These are phyloP conservation scores for Cheilosia vulpina DNA, from an alignment of 2,888 invertebrate genomes.

Conservation along the genomic window DNA sequence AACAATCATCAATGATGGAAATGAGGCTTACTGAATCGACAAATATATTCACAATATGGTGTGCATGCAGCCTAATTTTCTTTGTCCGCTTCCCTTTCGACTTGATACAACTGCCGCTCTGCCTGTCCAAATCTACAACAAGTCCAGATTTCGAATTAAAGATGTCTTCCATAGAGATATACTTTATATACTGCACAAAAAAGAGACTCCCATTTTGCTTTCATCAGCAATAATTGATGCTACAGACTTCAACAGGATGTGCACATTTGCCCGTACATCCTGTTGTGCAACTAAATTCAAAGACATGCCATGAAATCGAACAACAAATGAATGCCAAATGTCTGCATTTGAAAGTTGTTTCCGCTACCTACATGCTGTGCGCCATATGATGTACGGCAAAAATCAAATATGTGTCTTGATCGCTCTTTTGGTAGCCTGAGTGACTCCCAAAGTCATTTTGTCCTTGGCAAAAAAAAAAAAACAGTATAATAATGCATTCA, in stretches of 20 bases:
- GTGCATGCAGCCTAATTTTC: neutral
- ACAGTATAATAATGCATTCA: conserved; percentile 1
- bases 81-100: conserved; percentile 2
- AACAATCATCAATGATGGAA: too few species aligned
- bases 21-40: too few species aligned
- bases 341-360: conserved; percentile 57
- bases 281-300: conserved; percentile 4
- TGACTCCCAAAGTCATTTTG: conserved; percentile 6
- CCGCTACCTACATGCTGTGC: neutral
- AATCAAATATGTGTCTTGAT: conserved; percentile 36
- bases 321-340: conserved; percentile 56
- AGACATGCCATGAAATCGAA: conserved; percentile 8
- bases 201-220: conserved; percentile 3
- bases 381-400: conserved; percentile 6
- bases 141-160: conserved; percentile 16
- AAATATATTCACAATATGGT: conserved; percentile 18
- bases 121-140: neutral
- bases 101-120: neutral
- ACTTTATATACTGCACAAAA: neutral
- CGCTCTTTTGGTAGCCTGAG: conserved; percentile 17
- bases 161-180: conserved; percentile 9
- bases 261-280: conserved; percentile 25
- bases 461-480: conserved; percentile 15
- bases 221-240: conserved; percentile 6
- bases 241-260: conserved; percentile 24